Evolutionary conservation across 2,113 vertebrate species (phyloP).

Genomic region (Macaca mulatta): DNA sequence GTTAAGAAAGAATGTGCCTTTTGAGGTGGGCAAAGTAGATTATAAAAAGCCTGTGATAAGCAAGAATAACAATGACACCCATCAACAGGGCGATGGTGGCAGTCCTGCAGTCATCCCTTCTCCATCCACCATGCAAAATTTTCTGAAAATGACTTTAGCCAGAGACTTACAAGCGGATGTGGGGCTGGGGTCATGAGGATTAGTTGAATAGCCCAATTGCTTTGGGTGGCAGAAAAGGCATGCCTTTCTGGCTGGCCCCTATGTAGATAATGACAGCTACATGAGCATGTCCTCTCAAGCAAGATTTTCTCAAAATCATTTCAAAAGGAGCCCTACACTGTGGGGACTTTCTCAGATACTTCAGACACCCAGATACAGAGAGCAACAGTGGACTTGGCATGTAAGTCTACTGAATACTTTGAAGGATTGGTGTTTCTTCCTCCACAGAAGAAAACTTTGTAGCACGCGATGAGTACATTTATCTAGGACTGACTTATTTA

Average conservation of each 20-base stretch:
- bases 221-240: not conserved
- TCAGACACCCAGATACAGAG: conserved; percentile 48
- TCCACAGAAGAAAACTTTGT: conserved; percentile 71
- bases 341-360: conserved; percentile 52
- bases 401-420: conserved; percentile 72
- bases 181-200: rapidly evolving
- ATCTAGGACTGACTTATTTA: conserved; percentile 79
- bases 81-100: not conserved
- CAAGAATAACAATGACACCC: not conserved
- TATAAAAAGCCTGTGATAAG: not conserved
- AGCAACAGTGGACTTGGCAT: conserved; percentile 37
- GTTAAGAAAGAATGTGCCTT: not conserved
- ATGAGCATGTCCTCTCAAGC: conserved; percentile 68
- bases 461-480: conserved; percentile 72
- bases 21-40: not conserved
- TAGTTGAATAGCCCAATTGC: not conserved
- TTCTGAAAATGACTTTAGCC: not conserved
- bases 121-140: not conserved
- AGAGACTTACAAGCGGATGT: not conserved
- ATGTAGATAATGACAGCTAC: conserved; percentile 73
- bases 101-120: not conserved
- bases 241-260: not conserved
- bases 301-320: conserved; percentile 78
- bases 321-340: conserved; percentile 57
- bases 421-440: conserved; percentile 70